phyloP scores from a whole-genome alignment of 2,888 invertebrate species.

The Pimpla rufipes region DNA sequence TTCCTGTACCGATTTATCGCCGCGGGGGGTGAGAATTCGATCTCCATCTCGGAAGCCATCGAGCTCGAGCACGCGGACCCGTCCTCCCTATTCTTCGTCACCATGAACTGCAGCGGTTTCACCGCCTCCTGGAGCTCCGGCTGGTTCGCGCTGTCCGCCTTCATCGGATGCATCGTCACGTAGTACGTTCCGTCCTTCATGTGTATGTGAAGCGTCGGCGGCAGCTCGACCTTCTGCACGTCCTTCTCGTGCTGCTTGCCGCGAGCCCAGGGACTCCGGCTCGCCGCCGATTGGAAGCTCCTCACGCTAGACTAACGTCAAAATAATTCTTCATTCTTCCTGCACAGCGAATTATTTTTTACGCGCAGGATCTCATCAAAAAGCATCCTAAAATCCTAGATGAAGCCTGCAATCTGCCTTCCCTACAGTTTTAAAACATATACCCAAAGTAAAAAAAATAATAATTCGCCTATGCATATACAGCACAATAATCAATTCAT shows the following conservation, averaged over 20 bases:
- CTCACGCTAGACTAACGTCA: no score
- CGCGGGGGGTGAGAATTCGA: slow-evolving; percentile 77
- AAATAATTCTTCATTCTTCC: no score
- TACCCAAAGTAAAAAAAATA: no score
- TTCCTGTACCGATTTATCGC: slow-evolving; percentile 68
- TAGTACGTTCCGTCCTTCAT: slow-evolving; percentile 78
- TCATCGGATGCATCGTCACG: slow-evolving; percentile 77
- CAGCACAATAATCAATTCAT: background rate
- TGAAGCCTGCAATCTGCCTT: no score
- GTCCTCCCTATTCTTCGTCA: slow-evolving; percentile 75
- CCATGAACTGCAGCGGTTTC: slow-evolving; percentile 77
- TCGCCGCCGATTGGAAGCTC: slow-evolving; percentile 63
- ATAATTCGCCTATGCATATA: background rate
- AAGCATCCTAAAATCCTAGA: no score
- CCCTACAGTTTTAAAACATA: no score
- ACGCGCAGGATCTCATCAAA: no score
- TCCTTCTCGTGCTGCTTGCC: slow-evolving; percentile 60
- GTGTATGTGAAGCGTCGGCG: slow-evolving; percentile 78
- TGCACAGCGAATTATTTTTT: no score
- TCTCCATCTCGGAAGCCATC: slow-evolving; percentile 76
- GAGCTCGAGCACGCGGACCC: slow-evolving; percentile 71
- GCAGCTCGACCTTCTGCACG: slow-evolving; percentile 69
- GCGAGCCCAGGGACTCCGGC: slow-evolving; percentile 59
- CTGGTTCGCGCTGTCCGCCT: slow-evolving; percentile 58
- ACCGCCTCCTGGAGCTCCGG: slow-evolving; percentile 58